Percentiles rank a stretch among this genome's conserved stretches.
These are phyloP conservation scores for Macroramphosus scolopax DNA, from an alignment of 2,797 vertebrate species.

Conservation along the genomic window DNA sequence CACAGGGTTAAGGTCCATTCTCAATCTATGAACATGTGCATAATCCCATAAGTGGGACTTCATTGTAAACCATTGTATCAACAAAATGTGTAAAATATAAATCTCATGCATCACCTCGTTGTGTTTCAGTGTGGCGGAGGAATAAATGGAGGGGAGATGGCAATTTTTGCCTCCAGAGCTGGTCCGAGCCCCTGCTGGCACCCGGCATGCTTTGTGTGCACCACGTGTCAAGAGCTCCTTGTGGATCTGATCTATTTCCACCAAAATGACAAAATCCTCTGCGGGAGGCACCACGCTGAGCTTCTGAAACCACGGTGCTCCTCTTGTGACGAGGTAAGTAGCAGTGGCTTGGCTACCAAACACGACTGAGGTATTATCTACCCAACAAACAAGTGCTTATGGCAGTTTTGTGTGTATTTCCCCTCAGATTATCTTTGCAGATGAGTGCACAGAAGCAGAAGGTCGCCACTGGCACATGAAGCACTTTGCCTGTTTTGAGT, in stretches of 20 bases:
- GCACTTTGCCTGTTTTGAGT: slow-evolving; percentile 95
- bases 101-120: slow-evolving; percentile 30
- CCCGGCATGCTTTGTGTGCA: slow-evolving; percentile 90
- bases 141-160: slow-evolving; percentile 89
- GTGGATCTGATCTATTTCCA: slow-evolving; percentile 98
- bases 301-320: slow-evolving; percentile 96
- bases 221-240: slow-evolving; percentile 89
- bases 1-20: no score
- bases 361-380: background rate
- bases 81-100: slow-evolving; percentile 7
- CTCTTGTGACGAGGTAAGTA: slow-evolving; percentile 82
- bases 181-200: slow-evolving; percentile 93
- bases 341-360: background rate
- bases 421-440: slow-evolving; percentile 91
- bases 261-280: slow-evolving; percentile 92
- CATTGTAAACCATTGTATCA: slow-evolving; percentile 1
- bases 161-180: slow-evolving; percentile 92
- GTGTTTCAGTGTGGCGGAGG: slow-evolving; percentile 76
- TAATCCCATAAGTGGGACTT: background rate
- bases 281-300: slow-evolving; percentile 93
- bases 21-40: background rate
- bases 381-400: background rate
- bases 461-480: slow-evolving; percentile 98
- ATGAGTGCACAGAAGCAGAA: slow-evolving; percentile 96
- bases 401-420: background rate